Percentiles rank a stretch among this genome's conserved stretches.
Evolutionary conservation across 1,140 invertebrate genomes (phyloP).

Genomic region (Cyclargus thomasi): DNA sequence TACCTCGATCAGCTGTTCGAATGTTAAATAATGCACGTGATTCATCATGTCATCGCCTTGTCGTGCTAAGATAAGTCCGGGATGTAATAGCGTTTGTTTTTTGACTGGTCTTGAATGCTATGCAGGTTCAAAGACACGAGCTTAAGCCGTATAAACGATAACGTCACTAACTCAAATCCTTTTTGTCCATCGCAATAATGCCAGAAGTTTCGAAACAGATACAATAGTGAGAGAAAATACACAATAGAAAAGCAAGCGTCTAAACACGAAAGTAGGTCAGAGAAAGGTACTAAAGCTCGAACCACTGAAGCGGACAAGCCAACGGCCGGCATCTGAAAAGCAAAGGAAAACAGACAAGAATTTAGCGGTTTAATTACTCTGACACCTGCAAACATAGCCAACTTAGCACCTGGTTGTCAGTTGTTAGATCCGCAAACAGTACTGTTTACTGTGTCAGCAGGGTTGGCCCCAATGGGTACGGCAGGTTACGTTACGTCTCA

Average conservation of each 20-base stretch:
- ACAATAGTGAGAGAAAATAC: background rate
- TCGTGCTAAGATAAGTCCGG: slow-evolving; percentile 23
- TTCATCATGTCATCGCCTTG: slow-evolving; percentile 57
- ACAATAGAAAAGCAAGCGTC: background rate
- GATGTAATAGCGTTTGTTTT: slow-evolving; percentile 18
- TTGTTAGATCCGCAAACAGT: slow-evolving; percentile 48
- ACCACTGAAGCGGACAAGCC: slow-evolving; percentile 37
- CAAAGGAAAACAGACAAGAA: slow-evolving; percentile 9
- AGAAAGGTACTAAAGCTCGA: slow-evolving; percentile 33
- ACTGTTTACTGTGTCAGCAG: slow-evolving; percentile 49
- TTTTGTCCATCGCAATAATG: background rate
- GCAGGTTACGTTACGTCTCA: slow-evolving; percentile 16
- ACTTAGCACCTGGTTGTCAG: slow-evolving; percentile 44
- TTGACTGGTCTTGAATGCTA: slow-evolving; percentile 37
- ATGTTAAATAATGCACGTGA: slow-evolving; percentile 47
- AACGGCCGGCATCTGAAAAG: slow-evolving; percentile 7
- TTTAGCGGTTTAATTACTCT: slow-evolving; percentile 5
- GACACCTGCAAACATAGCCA: slow-evolving; percentile 32
- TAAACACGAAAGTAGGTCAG: slow-evolving; percentile 34
- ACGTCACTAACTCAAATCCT: background rate
- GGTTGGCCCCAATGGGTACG: slow-evolving; percentile 40
- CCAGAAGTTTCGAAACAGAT: background rate
- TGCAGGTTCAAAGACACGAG: slow-evolving; percentile 24
- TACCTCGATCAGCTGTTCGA: slow-evolving; percentile 52
- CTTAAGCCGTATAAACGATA: background rate